Base-by-base conservation (phyloP, 1,140 invertebrate genomes). In the Artemia franciscana region DNA sequence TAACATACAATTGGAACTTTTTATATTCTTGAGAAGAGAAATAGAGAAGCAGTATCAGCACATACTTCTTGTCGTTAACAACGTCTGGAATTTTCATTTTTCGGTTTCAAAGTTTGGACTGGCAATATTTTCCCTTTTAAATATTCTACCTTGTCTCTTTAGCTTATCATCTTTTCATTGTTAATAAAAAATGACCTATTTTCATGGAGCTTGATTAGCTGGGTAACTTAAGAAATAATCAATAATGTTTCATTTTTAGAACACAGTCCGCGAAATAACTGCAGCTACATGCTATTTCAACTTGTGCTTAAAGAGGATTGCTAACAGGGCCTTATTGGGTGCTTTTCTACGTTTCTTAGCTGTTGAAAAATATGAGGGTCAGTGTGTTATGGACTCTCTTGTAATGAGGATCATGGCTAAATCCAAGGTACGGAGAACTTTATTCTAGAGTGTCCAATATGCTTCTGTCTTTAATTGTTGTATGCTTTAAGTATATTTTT, bases 261-360 rank as follows among this genome's bases (percentile, higher is more conserved):
- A 76, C 71, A 84, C 85, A 64, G 76, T 85, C 65, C 83, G 85
- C 60, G 91, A 95, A 72, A 82, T 93, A 70, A 83, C 91, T 26
- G 83, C 90, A 27, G 86, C 91, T 0, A 92, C 88, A 66, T 86
- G 87, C 5, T 95, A 96, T 73, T 79, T 94, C 61, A 91, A 95
- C 72, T 74, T 95, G 61, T 85, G 89, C 68, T 70, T 95, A 60
- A 79, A 91, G 61, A 87, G 85, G 58, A 83, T 92, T 9, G 87
- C 86, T 0, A 83, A 91, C 63, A 84, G 87, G 0, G 84, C 86
- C 0, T 75, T 97, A 15, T 72, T 95, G 60, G 77, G 83, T 65
- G 81, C 85, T 0, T 82, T 95, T 68, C 76, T 97, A 25, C 82
- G 82, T 71, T 94, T 95, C 74, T 76, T 95, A 57, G 75, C 96